Percentiles rank a stretch among this genome's conserved stretches.
phyloP scores from a whole-genome alignment of 2,888 invertebrate genomes.

The Rotaria sp. region DNA sequence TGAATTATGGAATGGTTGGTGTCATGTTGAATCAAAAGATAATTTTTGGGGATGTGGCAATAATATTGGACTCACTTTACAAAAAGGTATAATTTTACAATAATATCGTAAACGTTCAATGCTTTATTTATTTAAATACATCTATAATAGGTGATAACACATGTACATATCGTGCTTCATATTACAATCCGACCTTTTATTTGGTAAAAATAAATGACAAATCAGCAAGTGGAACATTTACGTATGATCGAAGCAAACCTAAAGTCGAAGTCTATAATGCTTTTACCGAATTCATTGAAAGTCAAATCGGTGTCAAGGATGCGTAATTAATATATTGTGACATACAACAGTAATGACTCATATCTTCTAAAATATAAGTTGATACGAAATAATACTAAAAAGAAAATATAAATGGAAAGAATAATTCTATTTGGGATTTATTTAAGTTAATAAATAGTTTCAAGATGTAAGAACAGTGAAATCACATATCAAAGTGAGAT shows the following conservation, averaged over 20 bases:
- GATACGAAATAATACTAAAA: too few species aligned
- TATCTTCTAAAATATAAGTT: too few species aligned
- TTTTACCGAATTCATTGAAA: neutral
- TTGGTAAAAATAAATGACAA: neutral
- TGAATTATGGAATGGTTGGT: conserved; percentile 4
- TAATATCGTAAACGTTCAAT: neutral
- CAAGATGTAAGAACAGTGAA: too few species aligned
- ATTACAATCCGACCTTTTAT: neutral
- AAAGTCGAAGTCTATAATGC: neutral
- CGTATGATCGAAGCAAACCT: neutral
- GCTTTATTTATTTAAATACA: neutral
- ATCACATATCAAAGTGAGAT: too few species aligned
- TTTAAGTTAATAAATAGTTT: too few species aligned
- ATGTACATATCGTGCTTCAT: conserved; percentile 3
- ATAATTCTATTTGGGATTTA: too few species aligned
- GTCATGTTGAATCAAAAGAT: neutral
- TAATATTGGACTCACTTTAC: neutral
- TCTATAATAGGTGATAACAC: neutral
- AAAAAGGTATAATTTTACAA: neutral
- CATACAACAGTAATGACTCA: too few species aligned
- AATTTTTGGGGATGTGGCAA: conserved; percentile 21
- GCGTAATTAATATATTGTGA: too few species aligned
- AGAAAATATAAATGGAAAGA: too few species aligned
- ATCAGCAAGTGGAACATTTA: neutral
- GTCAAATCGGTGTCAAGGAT: neutral